Conservation (phyloP, 2,797 vertebrate species). For the Austrolebias charrua region DNA sequence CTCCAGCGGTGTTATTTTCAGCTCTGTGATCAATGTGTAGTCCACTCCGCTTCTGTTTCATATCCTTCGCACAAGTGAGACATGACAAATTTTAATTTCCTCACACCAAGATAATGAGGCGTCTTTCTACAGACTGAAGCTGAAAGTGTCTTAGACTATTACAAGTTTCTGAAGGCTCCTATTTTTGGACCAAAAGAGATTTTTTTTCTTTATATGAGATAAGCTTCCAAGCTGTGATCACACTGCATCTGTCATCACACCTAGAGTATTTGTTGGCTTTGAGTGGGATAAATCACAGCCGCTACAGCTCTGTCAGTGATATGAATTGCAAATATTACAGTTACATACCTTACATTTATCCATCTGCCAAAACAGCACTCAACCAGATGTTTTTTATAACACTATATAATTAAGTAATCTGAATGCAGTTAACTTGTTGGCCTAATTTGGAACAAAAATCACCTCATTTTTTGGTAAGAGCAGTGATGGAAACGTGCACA, state of each 20-base stretch:
- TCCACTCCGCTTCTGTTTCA: slow-evolving; percentile 36
- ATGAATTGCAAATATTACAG: neutral
- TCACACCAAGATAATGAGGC: slow-evolving; percentile 31
- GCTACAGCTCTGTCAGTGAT: neutral
- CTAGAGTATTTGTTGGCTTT: neutral
- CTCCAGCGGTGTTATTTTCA: slow-evolving; percentile 26
- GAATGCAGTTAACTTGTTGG: neutral
- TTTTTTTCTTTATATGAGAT: slow-evolving; percentile 8
- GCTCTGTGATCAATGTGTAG: slow-evolving; percentile 35
- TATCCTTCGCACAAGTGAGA: slow-evolving; percentile 27
- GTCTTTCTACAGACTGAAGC: slow-evolving; percentile 7
- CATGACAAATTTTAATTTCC: slow-evolving; percentile 23
- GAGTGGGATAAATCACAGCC: neutral
- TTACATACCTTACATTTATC: neutral
- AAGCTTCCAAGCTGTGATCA: slow-evolving; percentile 7
- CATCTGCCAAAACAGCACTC: neutral
- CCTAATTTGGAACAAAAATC: neutral
- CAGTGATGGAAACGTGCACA: neutral
- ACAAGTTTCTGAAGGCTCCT: slow-evolving; percentile 15
- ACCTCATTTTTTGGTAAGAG: neutral
- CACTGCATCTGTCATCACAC: neutral
- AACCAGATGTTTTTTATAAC: neutral
- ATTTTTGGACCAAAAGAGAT: slow-evolving; percentile 10
- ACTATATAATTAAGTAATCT: neutral
- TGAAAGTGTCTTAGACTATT: slow-evolving; percentile 20